phyloP scores from a whole-genome alignment of 2,888 invertebrate species.

The Itoplectis maculator region DNA sequence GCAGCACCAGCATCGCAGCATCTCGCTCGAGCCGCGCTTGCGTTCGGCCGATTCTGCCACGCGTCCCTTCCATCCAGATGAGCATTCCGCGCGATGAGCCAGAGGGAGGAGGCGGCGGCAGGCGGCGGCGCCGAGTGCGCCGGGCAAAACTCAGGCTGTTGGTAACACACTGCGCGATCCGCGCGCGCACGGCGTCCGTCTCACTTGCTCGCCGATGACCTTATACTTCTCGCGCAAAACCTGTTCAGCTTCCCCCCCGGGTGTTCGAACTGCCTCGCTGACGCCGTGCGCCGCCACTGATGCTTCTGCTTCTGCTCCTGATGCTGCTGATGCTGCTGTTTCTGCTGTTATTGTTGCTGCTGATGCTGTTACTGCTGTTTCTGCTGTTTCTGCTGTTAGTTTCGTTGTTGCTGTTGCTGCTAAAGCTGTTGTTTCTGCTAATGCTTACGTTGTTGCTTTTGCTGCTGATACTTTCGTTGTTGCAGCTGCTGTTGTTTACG shows the following conservation, averaged over 20 bases:
- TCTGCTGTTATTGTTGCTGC: slow-evolving; percentile 32
- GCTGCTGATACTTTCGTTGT: slow-evolving; percentile 21
- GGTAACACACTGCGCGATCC: slow-evolving; percentile 31
- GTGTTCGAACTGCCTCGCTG: slow-evolving; percentile 60
- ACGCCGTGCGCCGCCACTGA: slow-evolving; percentile 62
- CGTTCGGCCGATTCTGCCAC: slow-evolving; percentile 63
- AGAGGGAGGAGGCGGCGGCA: slow-evolving; percentile 3
- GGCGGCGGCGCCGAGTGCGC: background rate
- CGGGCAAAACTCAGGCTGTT: slow-evolving; percentile 1
- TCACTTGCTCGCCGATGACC: slow-evolving; percentile 79
- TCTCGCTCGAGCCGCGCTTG: slow-evolving; percentile 34
- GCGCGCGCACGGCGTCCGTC: slow-evolving; percentile 69
- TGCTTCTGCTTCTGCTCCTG: slow-evolving; percentile 60
- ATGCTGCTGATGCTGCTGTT: slow-evolving; percentile 43
- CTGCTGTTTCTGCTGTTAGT: slow-evolving; percentile 20
- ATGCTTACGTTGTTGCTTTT: too few species aligned
- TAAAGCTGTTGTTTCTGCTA: too few species aligned
- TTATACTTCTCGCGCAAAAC: slow-evolving; percentile 81
- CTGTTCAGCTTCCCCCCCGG: slow-evolving; percentile 82
- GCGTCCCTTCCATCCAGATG: slow-evolving; percentile 50
- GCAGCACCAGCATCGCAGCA: slow-evolving; percentile 11
- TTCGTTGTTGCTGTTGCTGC: slow-evolving; percentile 55
- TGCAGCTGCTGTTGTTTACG: slow-evolving; percentile 41
- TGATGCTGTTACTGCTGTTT: too few species aligned
- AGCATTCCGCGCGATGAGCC: slow-evolving; percentile 58